Evolutionary conservation across 2,888 invertebrate genomes (phyloP), one percentile per base, ranked within the genome.

Genomic region (Apamea monoglypha): DNA sequence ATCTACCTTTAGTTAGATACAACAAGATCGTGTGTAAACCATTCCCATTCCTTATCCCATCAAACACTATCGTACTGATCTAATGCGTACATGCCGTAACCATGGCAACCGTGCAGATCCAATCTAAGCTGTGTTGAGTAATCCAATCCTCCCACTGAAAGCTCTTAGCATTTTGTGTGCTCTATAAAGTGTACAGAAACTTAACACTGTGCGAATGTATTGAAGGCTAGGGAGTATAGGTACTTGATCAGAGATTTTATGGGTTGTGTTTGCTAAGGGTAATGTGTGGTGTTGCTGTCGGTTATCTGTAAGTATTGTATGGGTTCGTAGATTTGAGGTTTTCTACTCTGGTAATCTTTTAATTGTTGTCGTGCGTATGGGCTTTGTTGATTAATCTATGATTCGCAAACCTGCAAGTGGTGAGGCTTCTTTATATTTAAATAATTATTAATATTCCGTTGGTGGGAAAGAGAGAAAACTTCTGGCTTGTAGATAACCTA

Each of bases 141-240:
- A 88, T 88, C 83, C 61, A 59, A 88, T 85, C 68, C 78, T 75
- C 32, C 44, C 59, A 66, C 73, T 84, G 75, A 84, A 82, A 85
- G 88, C 88, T 83, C 80, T 86, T 70, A 81, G 71, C 59, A 80
- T 74, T 74, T 78, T 85, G 83, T 85, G 53, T 85, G 44, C 77
- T 75, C 74, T 81, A 53, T 53, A 59, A 29, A 74, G 69, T 78
- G 74, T 66, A 81, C 59, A 64, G 76, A 72, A 81, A 81, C 67
- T 66, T 14, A 64, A 78, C 63, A 75, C 75, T 85, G 10, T 56
- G 61, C 70, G 79, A 74, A 76, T 80, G 14, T 69, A 80, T 82
- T 53, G 79, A n/a, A 36, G 36, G 69, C 14, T 80, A 73, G 63
- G 66, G 18, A 14, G 71, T 80, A 81, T 86, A 70, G 68, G 87